These are phyloP conservation scores for Pseudomyrmex flavicornis DNA, from an alignment of 1,140 invertebrate genomes.

Conservation along the genomic window DNA sequence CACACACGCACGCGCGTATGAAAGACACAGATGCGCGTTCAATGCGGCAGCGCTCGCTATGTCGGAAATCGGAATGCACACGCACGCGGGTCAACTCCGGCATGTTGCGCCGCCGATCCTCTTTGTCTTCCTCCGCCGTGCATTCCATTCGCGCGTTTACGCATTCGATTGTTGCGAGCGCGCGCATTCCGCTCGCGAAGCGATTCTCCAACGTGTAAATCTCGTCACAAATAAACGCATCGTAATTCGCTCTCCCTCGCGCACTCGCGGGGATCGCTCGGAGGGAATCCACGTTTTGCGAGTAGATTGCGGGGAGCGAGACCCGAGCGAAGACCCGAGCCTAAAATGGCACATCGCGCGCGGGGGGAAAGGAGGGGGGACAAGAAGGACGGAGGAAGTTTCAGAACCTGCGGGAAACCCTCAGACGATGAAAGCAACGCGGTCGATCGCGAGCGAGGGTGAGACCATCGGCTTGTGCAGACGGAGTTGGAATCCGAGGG, in stretches of 20 bases:
- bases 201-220: constrained; percentile 7
- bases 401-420: constrained; percentile 27
- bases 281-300: background rate
- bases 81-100: constrained; percentile 17
- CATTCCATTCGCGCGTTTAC: constrained; percentile 7
- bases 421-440: constrained; percentile 30
- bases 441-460: constrained; percentile 55
- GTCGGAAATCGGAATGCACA: constrained; percentile 40
- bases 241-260: background rate
- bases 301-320: background rate
- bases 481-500: constrained; percentile 52
- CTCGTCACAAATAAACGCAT: constrained; percentile 19
- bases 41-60: constrained; percentile 21
- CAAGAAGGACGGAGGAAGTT: background rate
- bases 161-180: constrained; percentile 16
- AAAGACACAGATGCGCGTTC: background rate
- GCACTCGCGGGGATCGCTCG: background rate
- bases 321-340: constrained; percentile 2
- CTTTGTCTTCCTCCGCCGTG: constrained; percentile 21
- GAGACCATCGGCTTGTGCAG: constrained; percentile 60
- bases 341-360: constrained; percentile 37
- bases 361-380: background rate
- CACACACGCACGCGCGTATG: background rate
- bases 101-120: background rate
- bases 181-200: background rate